Conservation (phyloP, 2,113 vertebrate genomes). For the Perca schrenkii region DNA sequence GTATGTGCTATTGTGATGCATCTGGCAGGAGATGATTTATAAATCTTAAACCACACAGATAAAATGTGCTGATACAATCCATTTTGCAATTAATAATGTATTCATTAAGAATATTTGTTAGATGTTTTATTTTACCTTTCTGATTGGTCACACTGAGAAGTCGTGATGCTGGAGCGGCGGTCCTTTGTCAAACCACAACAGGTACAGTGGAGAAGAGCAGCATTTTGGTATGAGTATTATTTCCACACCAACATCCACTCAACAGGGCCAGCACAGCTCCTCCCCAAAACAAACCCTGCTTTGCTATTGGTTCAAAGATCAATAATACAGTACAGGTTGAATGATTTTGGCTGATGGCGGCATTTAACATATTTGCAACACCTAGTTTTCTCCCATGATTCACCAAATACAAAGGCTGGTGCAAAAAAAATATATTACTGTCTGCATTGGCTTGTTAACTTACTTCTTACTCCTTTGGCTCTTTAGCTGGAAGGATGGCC, state of each 20-base stretch:
- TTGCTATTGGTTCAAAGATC: conserved; percentile 69
- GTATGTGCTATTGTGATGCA: not conserved
- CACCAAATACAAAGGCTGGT: conserved; percentile 28
- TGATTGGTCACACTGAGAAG: conserved; percentile 14
- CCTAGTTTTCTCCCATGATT: conserved; percentile 39
- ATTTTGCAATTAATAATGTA: not conserved
- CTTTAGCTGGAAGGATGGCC: not conserved
- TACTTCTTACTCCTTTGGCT: not conserved
- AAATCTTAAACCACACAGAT: not conserved
- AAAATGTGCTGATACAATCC: not conserved
- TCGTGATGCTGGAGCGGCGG: conserved; percentile 31
- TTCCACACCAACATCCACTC: conserved; percentile 39
- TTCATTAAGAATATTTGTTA: not conserved
- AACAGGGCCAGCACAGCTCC: conserved; percentile 36
- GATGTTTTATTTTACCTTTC: conserved; percentile 56
- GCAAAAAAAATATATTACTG: not conserved
- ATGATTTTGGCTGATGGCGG: conserved; percentile 72
- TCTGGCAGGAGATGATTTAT: not conserved
- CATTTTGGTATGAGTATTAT: conserved; percentile 40
- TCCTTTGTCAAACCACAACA: conserved; percentile 49
- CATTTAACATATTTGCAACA: conserved; percentile 38
- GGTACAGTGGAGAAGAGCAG: conserved; percentile 14
- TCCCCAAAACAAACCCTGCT: conserved; percentile 53
- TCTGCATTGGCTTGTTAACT: not conserved
- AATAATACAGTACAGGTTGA: conserved; percentile 65